Evolutionary conservation across 2,797 vertebrate genomes (phyloP), one percentile per base, ranked within the genome.

Genomic region (Dermochelys coriacea): DNA sequence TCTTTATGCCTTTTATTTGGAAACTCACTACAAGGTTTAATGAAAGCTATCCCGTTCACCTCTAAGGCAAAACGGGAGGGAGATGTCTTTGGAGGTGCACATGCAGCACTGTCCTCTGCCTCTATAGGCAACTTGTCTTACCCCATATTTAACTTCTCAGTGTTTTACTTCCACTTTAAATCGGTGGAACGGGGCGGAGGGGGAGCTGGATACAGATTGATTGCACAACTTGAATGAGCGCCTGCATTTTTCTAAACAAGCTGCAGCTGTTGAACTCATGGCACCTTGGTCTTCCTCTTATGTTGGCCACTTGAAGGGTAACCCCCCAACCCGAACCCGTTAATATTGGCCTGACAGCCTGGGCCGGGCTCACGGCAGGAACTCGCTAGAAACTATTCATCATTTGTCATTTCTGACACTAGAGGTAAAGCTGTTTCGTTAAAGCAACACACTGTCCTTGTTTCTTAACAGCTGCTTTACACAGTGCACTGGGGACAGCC

Each of bases 321-420:
- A 80, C 74, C 78, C 34, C 68, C 47, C 41, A 55, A 2, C 2
- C 79, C 23, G 61, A 54, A 74, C 89, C 45, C 64, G 87, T 90
- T 89, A 57, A 34, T 87, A 80, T 91, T 88, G 93, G 29, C 85
- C 85, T 93, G 87, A 92, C 88, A 87, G 82, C 91, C 84, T 90
- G 86, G 86, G 92, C 90, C 54, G 18, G 79, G 80, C 57, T 84
- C 64, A 82, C 95, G 91, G 86, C 83, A 80, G 88, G 95, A 96
- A 97, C 87, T 95, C 91, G 91, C 96, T 97, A 95, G 55, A 50
- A 96, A 77, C 94, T 96, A 52, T 97, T 95, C 93, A 91, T 98
- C 88, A 89, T 97, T 95, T 95, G 90, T 98, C 88, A 89, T 93
- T 91, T 91, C 84, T 89, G 95, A 51, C 86, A 95, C 90, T 78